A percentile compares a stretch with the other conserved stretches of the same genome.
phyloP scores from a whole-genome alignment of 2,888 invertebrate genomes.

The Petrophora chlorosata region DNA sequence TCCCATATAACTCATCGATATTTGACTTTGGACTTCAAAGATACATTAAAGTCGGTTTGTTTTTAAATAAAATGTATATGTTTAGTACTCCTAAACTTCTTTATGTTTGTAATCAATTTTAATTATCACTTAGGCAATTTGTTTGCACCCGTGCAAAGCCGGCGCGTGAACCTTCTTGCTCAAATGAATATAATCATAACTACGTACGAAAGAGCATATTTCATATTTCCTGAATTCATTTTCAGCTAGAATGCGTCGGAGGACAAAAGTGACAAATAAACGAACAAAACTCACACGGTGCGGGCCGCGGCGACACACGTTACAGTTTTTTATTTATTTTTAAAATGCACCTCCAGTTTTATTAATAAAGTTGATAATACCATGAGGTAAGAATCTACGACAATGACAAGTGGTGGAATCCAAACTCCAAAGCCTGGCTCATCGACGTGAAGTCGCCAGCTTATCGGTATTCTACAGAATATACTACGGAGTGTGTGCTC shows the following conservation, averaged over 20 bases:
- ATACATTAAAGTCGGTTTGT: too few species aligned
- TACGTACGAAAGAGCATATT: background rate
- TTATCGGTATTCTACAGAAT: too few species aligned
- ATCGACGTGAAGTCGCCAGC: too few species aligned
- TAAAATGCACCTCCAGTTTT: background rate
- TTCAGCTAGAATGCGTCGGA: background rate
- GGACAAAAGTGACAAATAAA: background rate
- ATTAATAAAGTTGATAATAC: background rate
- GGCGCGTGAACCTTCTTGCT: background rate
- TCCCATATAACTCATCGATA: too few species aligned
- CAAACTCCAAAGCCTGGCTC: too few species aligned
- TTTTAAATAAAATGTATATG: too few species aligned
- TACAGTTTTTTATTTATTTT: background rate
- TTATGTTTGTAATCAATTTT: too few species aligned
- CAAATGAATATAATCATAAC: background rate
- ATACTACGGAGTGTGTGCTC: too few species aligned
- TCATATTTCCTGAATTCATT: slow-evolving; percentile 1
- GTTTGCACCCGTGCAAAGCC: too few species aligned
- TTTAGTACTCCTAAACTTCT: too few species aligned
- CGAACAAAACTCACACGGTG: background rate
- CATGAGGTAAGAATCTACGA: background rate
- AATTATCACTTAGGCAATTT: too few species aligned
- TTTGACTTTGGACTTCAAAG: too few species aligned
- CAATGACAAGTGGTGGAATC: background rate
- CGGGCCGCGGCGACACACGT: background rate